Evolutionary conservation across 1,140 invertebrate species (phyloP).

Genomic region (Brachionus manjavacas): DNA sequence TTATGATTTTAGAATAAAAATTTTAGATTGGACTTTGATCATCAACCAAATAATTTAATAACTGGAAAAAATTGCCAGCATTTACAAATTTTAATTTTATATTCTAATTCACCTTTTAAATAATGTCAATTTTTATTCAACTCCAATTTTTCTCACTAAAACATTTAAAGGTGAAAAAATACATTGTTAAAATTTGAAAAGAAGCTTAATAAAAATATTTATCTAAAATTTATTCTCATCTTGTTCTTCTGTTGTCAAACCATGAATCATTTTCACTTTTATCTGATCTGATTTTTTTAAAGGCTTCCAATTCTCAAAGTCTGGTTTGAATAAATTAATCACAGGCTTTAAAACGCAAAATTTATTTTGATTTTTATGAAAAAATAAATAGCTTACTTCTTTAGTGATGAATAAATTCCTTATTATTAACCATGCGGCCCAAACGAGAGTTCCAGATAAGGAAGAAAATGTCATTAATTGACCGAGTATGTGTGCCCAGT

Average conservation of each 20-base stretch:
- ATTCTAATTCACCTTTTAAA: too few relatives aligned
- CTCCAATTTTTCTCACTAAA: too few relatives aligned
- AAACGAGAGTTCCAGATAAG: not conserved
- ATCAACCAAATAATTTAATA: too few relatives aligned
- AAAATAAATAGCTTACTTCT: not conserved
- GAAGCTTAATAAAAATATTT: not conserved
- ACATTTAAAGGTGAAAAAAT: too few relatives aligned
- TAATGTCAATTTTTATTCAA: too few relatives aligned
- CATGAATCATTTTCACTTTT: not conserved
- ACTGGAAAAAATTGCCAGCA: too few relatives aligned
- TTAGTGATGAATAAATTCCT: not conserved
- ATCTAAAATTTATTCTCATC: not conserved
- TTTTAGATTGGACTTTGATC: too few relatives aligned
- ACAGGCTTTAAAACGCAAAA: not conserved
- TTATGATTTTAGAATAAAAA: too few relatives aligned
- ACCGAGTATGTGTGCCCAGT: constrained; percentile 69
- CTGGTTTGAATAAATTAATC: not conserved
- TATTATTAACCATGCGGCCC: constrained; percentile 1
- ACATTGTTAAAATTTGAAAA: too few relatives aligned
- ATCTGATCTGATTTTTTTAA: not conserved
- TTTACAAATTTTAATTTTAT: too few relatives aligned
- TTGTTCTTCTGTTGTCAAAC: not conserved
- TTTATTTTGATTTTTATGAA: not conserved
- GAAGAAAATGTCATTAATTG: constrained; percentile 16
- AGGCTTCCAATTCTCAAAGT: constrained; percentile 37